Conservation (phyloP, 1,140 invertebrate species). For the Drosophila ogumai region DNA sequence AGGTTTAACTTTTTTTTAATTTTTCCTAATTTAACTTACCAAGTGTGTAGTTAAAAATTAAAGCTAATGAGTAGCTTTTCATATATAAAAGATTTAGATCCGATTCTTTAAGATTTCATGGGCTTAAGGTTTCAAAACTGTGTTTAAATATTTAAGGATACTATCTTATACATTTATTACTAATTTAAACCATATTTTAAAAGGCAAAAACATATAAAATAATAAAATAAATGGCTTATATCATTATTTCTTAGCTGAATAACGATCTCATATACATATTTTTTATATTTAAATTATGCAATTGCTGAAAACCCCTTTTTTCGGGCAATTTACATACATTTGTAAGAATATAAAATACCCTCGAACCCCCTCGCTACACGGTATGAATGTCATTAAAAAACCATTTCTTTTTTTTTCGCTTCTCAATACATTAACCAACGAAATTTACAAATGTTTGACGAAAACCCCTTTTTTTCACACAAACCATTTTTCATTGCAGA, state of each 20-base stretch:
- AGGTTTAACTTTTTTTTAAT: too few species aligned
- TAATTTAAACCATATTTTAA: too few species aligned
- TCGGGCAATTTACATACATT: background rate
- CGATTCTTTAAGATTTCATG: too few species aligned
- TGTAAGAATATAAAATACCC: background rate
- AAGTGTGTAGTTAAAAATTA: too few species aligned
- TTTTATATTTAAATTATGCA: background rate
- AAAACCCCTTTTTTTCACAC: slow-evolving; percentile 55
- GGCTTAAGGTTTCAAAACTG: too few species aligned
- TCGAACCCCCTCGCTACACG: background rate
- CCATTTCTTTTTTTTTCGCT: slow-evolving; percentile 59
- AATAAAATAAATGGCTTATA: background rate
- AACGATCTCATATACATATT: background rate
- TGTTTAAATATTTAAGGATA: too few species aligned
- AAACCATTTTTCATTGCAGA: slow-evolving; percentile 67
- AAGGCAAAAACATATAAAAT: background rate
- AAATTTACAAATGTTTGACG: slow-evolving; percentile 42
- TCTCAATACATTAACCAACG: slow-evolving; percentile 54
- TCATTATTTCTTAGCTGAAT: background rate
- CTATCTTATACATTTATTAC: too few species aligned
- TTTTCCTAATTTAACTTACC: too few species aligned
- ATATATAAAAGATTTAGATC: too few species aligned
- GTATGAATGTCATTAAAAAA: slow-evolving; percentile 63
- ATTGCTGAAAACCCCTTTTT: background rate
- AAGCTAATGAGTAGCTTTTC: too few species aligned